A percentile compares a stretch with the other conserved stretches of the same genome.
These are phyloP conservation scores for Cranoglanis bouderius DNA, from an alignment of 2,113 vertebrate genomes.

Conservation along the genomic window DNA sequence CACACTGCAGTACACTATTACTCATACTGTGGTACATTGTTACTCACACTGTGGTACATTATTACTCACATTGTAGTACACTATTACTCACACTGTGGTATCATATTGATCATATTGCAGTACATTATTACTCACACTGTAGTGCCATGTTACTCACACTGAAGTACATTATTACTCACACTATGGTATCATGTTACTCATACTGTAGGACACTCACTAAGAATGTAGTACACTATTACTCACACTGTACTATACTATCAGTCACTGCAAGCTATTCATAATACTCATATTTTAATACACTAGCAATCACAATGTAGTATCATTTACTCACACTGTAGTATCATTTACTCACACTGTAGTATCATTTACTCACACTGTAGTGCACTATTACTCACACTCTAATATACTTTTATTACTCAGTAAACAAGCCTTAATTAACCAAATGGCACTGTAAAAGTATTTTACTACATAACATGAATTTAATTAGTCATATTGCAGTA, in stretches of 20 bases:
- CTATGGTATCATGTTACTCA: background rate
- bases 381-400: background rate
- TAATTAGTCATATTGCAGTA: background rate
- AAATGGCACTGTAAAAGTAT: background rate
- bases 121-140: background rate
- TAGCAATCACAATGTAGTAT: background rate
- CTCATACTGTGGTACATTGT: background rate
- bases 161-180: background rate
- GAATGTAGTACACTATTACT: background rate
- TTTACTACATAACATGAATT: background rate
- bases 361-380: too few species aligned
- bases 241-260: background rate
- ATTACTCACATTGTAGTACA: background rate
- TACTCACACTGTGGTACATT: background rate
- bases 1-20: background rate
- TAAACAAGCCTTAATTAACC: background rate
- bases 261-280: too few species aligned
- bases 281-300: too few species aligned
- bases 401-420: background rate
- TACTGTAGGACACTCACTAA: background rate
- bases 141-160: background rate
- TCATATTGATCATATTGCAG: background rate
- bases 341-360: too few species aligned
- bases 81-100: background rate
- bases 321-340: background rate